Conservation (phyloP, 1,140 invertebrate species). For the Pachyrhynchus sulphureomaculatus region DNA sequence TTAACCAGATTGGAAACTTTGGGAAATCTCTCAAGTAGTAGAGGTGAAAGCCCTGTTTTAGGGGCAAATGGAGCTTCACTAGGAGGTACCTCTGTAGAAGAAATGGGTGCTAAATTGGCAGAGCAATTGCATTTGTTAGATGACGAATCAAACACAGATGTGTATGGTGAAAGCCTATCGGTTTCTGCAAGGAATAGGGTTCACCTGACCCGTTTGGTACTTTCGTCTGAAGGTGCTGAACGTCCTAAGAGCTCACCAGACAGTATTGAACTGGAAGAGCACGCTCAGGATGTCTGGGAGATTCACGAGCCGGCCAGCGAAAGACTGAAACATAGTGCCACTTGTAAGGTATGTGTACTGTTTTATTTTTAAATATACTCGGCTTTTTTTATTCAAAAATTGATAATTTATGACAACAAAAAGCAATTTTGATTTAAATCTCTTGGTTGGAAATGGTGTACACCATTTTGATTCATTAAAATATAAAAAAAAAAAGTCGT, state of each 20-base stretch:
- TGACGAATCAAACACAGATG: conserved; percentile 16
- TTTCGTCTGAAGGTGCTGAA: conserved; percentile 38
- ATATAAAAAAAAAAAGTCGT: too few relatives aligned
- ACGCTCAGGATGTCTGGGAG: conserved; percentile 41
- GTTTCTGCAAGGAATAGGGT: conserved; percentile 37
- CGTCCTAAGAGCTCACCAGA: conserved; percentile 39
- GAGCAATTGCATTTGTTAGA: conserved; percentile 28
- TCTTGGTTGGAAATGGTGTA: neutral
- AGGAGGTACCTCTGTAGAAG: conserved; percentile 8
- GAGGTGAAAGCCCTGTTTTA: conserved; percentile 18
- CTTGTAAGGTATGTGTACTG: conserved; percentile 40
- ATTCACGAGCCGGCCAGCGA: conserved; percentile 39
- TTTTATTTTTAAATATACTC: too few relatives aligned
- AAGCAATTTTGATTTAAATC: too few relatives aligned
- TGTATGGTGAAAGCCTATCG: conserved; percentile 23
- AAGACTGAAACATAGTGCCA: conserved; percentile 38
- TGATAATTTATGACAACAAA: too few relatives aligned
- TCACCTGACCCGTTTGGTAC: conserved; percentile 39
- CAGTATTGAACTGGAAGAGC: conserved; percentile 41
- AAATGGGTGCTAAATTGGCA: conserved; percentile 22
- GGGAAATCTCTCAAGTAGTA: conserved; percentile 13
- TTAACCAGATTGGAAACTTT: conserved; percentile 15
- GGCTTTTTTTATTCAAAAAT: neutral
- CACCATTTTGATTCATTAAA: neutral
- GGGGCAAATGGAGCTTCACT: conserved; percentile 1